Evolutionary conservation across 2,888 invertebrate genomes (phyloP), one percentile per base, ranked within the genome.

Genomic region (Cataglyphis cursor): DNA sequence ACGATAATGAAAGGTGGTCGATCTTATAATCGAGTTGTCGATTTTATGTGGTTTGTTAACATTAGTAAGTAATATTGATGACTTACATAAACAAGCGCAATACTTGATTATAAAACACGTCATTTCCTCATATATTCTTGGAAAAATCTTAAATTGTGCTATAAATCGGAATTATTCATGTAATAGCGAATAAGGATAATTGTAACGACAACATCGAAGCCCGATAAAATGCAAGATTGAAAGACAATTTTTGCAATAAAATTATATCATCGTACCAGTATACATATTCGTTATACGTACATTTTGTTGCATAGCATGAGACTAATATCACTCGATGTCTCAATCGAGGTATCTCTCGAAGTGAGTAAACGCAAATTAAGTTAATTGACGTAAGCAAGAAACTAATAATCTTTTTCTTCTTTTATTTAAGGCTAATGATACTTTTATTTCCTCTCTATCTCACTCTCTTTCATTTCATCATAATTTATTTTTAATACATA

Each of bases 81-180:
- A 48, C 24, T 18, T 44, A 9, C 4, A 66, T 54, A 76, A 57
- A 76, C 35, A 15, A n/a, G n/a, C 3, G 8, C 21, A 21, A 31
- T 57, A 15, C 6, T 59, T 12, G 12, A 51, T 8, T 51, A 5
- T 57, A 15, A 76, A 75, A 75, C 21, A 48, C 4, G 18, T 21
- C 0, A 28, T 66, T 76, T 54, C 41, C 48, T 74, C 5, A 15
- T 31, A 35, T 3, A 44, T 21, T 24, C 35, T 54, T 54, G 3
- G 12, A 65, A 54, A 66, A 76, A 65, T 65, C 41, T 3, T 9
- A n/a, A 51, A 6, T 38, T 15, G 4, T 12, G n/a, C 44, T 31
- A n/a, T 31, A 61, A 74, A 62, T 61, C 24, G 28, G 28, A 61
- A 38, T 59, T 73, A 73, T 74, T 59, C 41, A 28, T 54, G n/a